These are phyloP conservation scores for Myotis pilosus DNA, from an alignment of 2,797 vertebrate species.

Conservation along the genomic window DNA sequence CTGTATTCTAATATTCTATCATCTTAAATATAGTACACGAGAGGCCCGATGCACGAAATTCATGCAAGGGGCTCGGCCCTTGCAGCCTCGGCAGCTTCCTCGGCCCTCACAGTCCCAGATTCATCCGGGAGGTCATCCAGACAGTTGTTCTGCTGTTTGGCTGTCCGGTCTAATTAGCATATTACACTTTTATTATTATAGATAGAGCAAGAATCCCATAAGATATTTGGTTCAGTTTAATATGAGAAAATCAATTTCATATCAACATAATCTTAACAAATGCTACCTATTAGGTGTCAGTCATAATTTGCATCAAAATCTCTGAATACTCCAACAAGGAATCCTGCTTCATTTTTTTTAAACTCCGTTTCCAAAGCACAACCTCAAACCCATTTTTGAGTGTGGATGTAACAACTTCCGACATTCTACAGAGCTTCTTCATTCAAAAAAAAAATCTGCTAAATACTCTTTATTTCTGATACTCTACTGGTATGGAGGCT, in stretches of 20 bases:
- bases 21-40: not conserved
- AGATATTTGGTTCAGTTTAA: not conserved
- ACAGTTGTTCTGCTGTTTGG: too few relatives aligned
- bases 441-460: not conserved
- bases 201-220: not conserved
- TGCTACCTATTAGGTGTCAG: not conserved
- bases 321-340: not conserved
- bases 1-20: not conserved
- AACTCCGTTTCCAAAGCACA: not conserved
- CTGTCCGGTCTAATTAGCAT: too few relatives aligned
- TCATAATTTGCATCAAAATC: not conserved
- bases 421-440: not conserved
- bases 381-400: not conserved
- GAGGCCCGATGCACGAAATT: too few relatives aligned
- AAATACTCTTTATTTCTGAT: not conserved
- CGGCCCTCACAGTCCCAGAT: too few relatives aligned
- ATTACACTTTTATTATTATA: too few relatives aligned
- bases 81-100: too few relatives aligned
- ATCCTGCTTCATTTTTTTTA: not conserved
- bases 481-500: not conserved
- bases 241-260: not conserved
- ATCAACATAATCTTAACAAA: slow-evolving; percentile 25
- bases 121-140: too few relatives aligned
- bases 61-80: too few relatives aligned
- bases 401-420: not conserved